Conservation (phyloP, 2,113 vertebrate genomes). For the Vulpes vulpes region DNA sequence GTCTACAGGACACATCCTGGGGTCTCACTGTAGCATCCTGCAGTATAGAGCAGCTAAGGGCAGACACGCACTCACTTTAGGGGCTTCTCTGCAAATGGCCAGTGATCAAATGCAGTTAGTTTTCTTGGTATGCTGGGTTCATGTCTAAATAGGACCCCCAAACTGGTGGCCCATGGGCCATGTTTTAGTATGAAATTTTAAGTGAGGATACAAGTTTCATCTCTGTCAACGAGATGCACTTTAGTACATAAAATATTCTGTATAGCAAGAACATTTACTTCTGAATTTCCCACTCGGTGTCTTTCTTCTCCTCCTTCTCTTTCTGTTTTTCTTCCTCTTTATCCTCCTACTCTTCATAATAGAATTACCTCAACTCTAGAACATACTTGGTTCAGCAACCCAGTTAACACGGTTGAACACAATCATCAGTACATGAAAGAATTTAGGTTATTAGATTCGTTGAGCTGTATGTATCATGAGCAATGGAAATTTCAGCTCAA, state of each 20-base stretch:
- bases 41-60: no score
- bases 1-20: accelerated
- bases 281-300: background rate
- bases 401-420: background rate
- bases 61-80: accelerated
- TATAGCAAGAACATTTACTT: background rate
- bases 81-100: background rate
- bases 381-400: background rate
- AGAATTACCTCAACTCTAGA: background rate
- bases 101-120: background rate
- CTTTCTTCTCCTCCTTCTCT: no score
- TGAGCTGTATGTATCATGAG: background rate
- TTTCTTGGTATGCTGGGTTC: background rate
- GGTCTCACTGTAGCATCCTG: background rate
- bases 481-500: background rate
- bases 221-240: background rate
- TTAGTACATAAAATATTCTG: background rate
- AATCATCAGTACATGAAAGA: background rate
- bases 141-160: background rate
- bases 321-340: background rate
- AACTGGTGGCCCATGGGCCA: background rate
- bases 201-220: background rate
- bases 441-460: background rate
- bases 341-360: background rate
- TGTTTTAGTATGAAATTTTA: background rate